Conservation (phyloP, 2,888 invertebrate genomes). For the Leuctra nigra region DNA sequence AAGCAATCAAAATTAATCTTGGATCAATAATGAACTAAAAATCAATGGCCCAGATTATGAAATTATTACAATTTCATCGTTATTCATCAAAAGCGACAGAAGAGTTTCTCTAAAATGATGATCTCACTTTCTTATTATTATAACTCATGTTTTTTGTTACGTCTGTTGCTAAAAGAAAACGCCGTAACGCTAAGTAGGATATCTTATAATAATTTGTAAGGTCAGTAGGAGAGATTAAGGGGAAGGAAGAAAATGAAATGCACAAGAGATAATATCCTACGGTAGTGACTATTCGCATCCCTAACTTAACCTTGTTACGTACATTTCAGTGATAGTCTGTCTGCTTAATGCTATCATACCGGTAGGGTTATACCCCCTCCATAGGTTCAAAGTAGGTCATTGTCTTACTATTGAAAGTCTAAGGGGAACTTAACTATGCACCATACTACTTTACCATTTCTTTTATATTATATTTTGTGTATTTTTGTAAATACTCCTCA, state of each 20-base stretch:
- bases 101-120: too few species aligned
- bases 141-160: too few species aligned
- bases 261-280: constrained; percentile 7
- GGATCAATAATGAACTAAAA: too few species aligned
- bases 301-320: not conserved
- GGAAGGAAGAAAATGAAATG: constrained; percentile 9
- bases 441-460: not conserved
- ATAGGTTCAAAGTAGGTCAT: constrained; percentile 26
- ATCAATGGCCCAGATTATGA: too few species aligned
- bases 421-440: constrained; percentile 5
- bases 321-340: not conserved
- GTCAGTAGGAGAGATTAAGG: not conserved
- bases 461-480: not conserved
- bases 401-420: too few species aligned
- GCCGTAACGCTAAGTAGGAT: not conserved
- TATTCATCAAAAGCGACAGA: too few species aligned
- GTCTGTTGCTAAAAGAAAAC: not conserved
- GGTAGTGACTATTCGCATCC: constrained; percentile 14
- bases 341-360: not conserved
- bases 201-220: not conserved
- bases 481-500: too few species aligned
- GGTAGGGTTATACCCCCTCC: constrained; percentile 6
- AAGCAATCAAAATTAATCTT: too few species aligned
- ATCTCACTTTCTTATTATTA: too few species aligned
- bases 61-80: too few species aligned